Percentiles rank a stretch among this genome's conserved stretches.
These are phyloP conservation scores for Microplitis demolitor DNA, from an alignment of 1,140 invertebrate species.

Conservation along the genomic window DNA sequence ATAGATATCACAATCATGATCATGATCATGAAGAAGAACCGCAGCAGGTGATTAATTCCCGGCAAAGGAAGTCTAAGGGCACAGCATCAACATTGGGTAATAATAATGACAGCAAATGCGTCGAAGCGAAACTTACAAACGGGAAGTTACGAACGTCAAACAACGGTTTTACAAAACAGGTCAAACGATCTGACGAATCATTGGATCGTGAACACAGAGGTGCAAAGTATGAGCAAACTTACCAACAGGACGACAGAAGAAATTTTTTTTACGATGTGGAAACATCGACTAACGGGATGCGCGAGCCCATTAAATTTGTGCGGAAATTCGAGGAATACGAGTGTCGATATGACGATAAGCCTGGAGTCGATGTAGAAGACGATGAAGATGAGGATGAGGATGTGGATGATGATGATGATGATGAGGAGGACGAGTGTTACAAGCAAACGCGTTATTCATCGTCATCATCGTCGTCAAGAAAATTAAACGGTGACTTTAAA, in stretches of 20 bases:
- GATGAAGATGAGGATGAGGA: no score
- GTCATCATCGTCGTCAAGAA: neutral
- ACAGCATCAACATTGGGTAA: neutral
- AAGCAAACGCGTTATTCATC: neutral
- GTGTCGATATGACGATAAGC: neutral
- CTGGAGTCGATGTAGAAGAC: neutral
- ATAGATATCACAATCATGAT: neutral
- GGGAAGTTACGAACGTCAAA: conserved; percentile 23
- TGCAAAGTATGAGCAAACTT: conserved; percentile 24
- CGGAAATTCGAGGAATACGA: conserved; percentile 5
- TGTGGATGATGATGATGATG: neutral
- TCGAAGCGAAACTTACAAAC: conserved; percentile 25
- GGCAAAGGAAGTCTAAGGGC: conserved; percentile 13
- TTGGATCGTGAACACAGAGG: conserved; percentile 18
- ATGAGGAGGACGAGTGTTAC: neutral
- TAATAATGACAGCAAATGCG: conserved; percentile 17
- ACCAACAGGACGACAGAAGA: conserved; percentile 9
- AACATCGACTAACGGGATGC: neutral
- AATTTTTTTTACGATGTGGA: conserved; percentile 15
- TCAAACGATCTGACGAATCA: conserved; percentile 26
- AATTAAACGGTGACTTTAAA: neutral
- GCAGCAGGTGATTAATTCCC: neutral
- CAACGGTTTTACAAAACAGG: conserved; percentile 32
- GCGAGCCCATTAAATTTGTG: conserved; percentile 11
- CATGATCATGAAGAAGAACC: no score